phyloP scores from a whole-genome alignment of 1,140 invertebrate genomes.

The Wasmannia auropunctata region DNA sequence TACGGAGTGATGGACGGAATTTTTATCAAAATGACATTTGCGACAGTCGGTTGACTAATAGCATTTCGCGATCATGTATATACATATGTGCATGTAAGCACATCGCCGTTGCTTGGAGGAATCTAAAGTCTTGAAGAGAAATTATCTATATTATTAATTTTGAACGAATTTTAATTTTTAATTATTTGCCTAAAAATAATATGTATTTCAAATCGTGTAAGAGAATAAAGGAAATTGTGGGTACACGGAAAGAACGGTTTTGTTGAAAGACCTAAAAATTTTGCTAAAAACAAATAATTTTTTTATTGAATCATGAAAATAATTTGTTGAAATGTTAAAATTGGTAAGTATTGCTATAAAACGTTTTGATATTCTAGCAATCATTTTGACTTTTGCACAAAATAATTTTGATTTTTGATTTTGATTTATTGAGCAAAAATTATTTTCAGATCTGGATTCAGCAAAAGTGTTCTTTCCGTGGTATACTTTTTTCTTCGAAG shows the following conservation, averaged over 20 bases:
- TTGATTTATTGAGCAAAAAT: too few relatives aligned
- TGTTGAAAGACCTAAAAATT: too few relatives aligned
- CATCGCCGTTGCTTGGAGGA: background rate
- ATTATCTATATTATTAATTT: background rate
- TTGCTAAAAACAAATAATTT: too few relatives aligned
- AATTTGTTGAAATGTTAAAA: too few relatives aligned
- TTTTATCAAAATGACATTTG: background rate
- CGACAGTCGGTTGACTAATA: constrained; percentile 18
- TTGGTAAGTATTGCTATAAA: too few relatives aligned
- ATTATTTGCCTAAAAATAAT: background rate
- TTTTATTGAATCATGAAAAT: too few relatives aligned
- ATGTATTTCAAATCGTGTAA: background rate
- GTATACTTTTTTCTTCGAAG: background rate
- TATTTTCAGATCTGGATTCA: too few relatives aligned
- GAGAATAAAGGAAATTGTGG: background rate
- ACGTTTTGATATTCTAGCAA: too few relatives aligned
- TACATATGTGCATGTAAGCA: background rate
- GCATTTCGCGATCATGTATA: background rate
- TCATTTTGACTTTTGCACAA: too few relatives aligned
- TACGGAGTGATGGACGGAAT: constrained; percentile 17
- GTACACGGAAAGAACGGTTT: too few relatives aligned
- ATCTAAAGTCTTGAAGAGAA: background rate
- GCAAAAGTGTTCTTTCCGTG: too few relatives aligned
- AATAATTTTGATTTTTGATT: too few relatives aligned
- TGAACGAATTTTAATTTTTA: background rate